phyloP scores from a whole-genome alignment of 1,140 invertebrate species.

The Ctenoplectra terminalis region DNA sequence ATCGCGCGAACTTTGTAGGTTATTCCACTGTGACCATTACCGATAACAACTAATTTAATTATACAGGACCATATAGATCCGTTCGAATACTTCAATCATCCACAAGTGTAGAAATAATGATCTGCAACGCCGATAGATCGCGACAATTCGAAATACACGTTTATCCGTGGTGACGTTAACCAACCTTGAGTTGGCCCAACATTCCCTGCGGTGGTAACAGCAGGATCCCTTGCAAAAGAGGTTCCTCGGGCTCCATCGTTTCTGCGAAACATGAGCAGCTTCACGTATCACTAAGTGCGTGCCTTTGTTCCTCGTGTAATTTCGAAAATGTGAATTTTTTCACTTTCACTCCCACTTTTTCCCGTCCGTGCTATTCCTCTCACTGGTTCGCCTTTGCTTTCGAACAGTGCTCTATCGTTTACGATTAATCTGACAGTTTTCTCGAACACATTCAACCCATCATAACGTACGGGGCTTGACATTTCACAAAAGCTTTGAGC shows the following conservation, averaged over 20 bases:
- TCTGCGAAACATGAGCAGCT: constrained; percentile 49
- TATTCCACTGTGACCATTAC: constrained; percentile 1
- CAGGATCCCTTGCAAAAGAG: constrained; percentile 87
- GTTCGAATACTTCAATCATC: too few relatives aligned
- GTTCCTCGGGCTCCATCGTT: constrained; percentile 87
- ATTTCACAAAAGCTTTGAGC: constrained; percentile 50
- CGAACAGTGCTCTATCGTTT: constrained; percentile 13
- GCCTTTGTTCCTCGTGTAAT: constrained; percentile 24
- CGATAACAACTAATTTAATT: constrained; percentile 10
- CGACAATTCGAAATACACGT: background rate
- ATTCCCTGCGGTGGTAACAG: constrained; percentile 87
- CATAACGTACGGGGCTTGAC: constrained; percentile 58
- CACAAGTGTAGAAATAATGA: too few relatives aligned
- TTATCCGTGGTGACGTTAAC: constrained; percentile 25
- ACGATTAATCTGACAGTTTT: constrained; percentile 57
- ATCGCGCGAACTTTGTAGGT: constrained; percentile 34
- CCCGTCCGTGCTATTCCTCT: constrained; percentile 42
- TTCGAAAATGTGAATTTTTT: constrained; percentile 53
- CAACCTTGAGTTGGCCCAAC: constrained; percentile 83
- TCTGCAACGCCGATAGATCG: background rate
- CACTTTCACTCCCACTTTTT: constrained; percentile 60
- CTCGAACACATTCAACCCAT: constrained; percentile 55
- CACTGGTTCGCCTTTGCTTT: constrained; percentile 27
- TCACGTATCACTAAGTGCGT: constrained; percentile 20
- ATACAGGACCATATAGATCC: too few relatives aligned